Base-by-base conservation (phyloP, 1,140 invertebrate genomes). In the Cotesia vestalis region DNA sequence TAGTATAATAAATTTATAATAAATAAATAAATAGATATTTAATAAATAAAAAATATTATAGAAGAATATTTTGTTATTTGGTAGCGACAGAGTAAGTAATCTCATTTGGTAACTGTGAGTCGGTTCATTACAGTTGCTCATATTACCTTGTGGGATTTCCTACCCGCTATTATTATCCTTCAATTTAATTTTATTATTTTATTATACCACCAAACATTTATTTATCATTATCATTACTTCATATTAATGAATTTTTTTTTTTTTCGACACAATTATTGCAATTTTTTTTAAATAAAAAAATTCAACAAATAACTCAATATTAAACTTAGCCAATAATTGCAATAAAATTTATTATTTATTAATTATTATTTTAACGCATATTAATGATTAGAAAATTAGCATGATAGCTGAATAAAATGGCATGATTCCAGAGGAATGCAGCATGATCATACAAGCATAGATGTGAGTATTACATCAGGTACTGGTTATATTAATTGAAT, bases 391-490 rank as follows among this genome's bases (percentile, higher is more conserved):
- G 8, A 64, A 8, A 14, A 20, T 12, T 53, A 66, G 71, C 71
- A 72, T 72, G 71, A 67, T 55, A 40, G 51, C 51, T 38, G 51
- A 27, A 17, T 82, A 82, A 78, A 80, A 79, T 77, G 73, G 88
- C 88, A 85, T 85, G 88, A 88, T 87, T 80, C 66, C 78, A 83
- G 38, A 17, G 80, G 83, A 87, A 86, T 87, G 85, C 85, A 83
- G 85, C 85, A 87, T 87, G 85, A 83, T 60, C 20, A 12, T 77
- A 77, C 81, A 81, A 82, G 78, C 79, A 79, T 79, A 89, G 88
- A 88, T 91, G 88, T 94, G 95, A 97, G 95, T 97, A 97, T 97
- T 97, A 95, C 94, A 96, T 96, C 94, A 97, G 95, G 95, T 97
- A 96, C 95, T 96, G 95, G 95, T 93, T 46, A 88, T 86, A 76